Evolutionary conservation across 92 coral and sea anemone genomes (phyloP).

Genomic region (Porites divaricata): DNA sequence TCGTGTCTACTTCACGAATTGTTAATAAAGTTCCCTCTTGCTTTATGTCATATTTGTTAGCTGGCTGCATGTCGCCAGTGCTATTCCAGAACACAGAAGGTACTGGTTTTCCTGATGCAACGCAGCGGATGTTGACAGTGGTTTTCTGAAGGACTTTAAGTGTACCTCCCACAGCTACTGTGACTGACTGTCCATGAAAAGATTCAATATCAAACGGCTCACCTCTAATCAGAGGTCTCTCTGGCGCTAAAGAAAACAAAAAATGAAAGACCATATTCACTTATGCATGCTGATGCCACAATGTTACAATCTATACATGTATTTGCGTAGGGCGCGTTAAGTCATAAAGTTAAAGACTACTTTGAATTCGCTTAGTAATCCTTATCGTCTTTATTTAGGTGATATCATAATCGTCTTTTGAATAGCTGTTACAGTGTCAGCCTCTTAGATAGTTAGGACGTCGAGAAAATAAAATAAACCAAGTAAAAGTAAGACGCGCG

Average conservation of each 20-base stretch:
- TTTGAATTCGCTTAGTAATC: too few relatives aligned
- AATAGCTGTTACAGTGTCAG: too few relatives aligned
- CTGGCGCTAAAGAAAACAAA: conserved; percentile 57
- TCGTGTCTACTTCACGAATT: conserved; percentile 45
- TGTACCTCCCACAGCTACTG: conserved; percentile 62
- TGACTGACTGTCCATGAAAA: conserved; percentile 55
- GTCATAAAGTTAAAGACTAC: too few relatives aligned
- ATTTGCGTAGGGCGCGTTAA: too few relatives aligned
- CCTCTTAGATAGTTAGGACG: too few relatives aligned
- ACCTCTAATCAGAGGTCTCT: conserved; percentile 67
- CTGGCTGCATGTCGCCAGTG: conserved; percentile 44
- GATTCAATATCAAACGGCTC: conserved; percentile 48
- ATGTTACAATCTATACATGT: too few relatives aligned
- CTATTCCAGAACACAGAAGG: conserved; percentile 75
- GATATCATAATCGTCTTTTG: too few relatives aligned
- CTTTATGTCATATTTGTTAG: conserved; percentile 43
- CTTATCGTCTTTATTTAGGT: too few relatives aligned
- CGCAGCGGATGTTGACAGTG: conserved; percentile 68
- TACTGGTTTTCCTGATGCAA: conserved; percentile 78
- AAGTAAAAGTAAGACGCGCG: too few relatives aligned
- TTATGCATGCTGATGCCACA: too few relatives aligned
- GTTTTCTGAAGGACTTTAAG: conserved; percentile 66
- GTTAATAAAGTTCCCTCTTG: conserved; percentile 48
- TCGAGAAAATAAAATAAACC: too few relatives aligned
- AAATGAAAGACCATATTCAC: too few relatives aligned